Percentiles rank a stretch among this genome's conserved stretches.
Evolutionary conservation across 2,797 vertebrate species (phyloP).

Genomic region (Graptemys geographica): DNA sequence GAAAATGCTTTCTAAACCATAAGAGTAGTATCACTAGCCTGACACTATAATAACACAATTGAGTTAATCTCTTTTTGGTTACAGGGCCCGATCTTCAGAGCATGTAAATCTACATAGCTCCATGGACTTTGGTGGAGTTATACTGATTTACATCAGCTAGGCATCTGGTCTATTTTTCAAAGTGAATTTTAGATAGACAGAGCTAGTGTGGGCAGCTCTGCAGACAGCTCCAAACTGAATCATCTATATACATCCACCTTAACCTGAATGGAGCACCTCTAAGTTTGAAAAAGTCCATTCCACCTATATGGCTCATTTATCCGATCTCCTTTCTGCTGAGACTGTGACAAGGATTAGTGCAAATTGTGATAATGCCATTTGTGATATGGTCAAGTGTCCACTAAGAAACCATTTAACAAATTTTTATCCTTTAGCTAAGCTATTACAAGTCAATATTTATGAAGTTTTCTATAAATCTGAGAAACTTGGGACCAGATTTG

Average conservation of each 20-base stretch:
- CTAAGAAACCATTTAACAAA: fast-evolving
- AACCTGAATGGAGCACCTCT: fast-evolving
- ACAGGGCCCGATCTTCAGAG: neutral
- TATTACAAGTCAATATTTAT: fast-evolving
- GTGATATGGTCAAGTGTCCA: fast-evolving
- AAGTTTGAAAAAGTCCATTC: fast-evolving
- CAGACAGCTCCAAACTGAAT: fast-evolving
- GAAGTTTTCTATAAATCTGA: neutral
- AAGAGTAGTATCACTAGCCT: neutral
- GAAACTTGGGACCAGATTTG: fast-evolving
- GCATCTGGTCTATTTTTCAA: neutral
- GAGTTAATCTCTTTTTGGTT: neutral
- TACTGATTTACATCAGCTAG: neutral
- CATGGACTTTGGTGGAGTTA: neutral
- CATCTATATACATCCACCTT: fast-evolving
- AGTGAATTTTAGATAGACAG: neutral
- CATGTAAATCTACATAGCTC: conserved; percentile 41
- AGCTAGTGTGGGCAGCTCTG: neutral
- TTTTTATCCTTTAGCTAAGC: neutral
- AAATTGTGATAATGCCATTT: fast-evolving
- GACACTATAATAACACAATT: neutral
- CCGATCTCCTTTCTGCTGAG: neutral
- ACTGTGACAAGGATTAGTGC: neutral
- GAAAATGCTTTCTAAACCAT: neutral
- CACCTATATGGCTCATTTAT: fast-evolving